Evolutionary conservation across 2,113 vertebrate genomes (phyloP).

Genomic region (Australoheros scitulus): DNA sequence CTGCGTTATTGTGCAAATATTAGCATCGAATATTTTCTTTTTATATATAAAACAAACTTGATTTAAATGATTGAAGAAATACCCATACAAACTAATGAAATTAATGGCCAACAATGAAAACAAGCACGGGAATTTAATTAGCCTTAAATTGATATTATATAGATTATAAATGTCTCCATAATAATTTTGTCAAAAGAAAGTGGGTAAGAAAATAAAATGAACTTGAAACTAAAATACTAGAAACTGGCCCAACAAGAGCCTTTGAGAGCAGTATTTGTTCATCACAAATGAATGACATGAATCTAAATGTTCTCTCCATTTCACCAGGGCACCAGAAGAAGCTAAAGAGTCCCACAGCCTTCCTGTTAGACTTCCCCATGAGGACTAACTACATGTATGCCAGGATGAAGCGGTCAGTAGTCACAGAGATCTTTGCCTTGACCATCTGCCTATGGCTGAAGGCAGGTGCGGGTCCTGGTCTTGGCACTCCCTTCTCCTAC

Average conservation of each 20-base stretch:
- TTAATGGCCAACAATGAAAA: background rate
- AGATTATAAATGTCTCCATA: background rate
- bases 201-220: no score
- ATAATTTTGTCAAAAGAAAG: background rate
- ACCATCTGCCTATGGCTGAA: slow-evolving; percentile 81
- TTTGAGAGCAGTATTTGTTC: background rate
- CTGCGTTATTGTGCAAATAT: no score
- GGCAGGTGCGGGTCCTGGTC: slow-evolving; percentile 67
- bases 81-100: no score
- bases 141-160: accelerated
- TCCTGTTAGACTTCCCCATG: slow-evolving; percentile 82
- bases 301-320: background rate
- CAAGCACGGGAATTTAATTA: background rate
- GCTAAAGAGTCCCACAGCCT: slow-evolving; percentile 70
- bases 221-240: background rate
- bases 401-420: slow-evolving; percentile 70
- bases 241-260: background rate
- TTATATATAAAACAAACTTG: accelerated
- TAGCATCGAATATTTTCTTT: no score
- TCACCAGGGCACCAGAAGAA: slow-evolving; percentile 67
- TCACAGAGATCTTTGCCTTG: slow-evolving; percentile 78
- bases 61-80: background rate
- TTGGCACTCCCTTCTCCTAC: slow-evolving; percentile 83
- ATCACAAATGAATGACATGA: background rate
- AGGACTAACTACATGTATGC: slow-evolving; percentile 83